Evolutionary conservation across 2,797 vertebrate species (phyloP).

Genomic region (Masticophis lateralis): DNA sequence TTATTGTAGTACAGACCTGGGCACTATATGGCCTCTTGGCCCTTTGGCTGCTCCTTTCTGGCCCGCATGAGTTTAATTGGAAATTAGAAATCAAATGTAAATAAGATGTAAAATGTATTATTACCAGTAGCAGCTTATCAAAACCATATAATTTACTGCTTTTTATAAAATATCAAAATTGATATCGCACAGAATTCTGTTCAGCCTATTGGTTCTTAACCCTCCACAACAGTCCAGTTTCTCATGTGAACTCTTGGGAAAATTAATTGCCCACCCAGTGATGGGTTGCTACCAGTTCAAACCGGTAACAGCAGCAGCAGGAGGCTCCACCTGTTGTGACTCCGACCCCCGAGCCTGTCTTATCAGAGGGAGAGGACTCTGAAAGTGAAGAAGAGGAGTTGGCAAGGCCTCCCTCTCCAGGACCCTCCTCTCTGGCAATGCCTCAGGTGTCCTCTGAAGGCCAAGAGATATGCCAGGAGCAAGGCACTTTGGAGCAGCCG

Average conservation of each 20-base stretch:
- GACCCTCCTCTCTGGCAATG: too few species aligned
- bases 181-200: neutral
- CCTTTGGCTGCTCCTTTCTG: neutral
- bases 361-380: too few species aligned
- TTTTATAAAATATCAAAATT: neutral
- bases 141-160: neutral
- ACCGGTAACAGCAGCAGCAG: too few species aligned
- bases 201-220: neutral
- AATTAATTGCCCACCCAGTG: neutral
- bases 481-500: too few species aligned
- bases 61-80: neutral
- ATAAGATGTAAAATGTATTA: neutral
- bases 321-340: too few species aligned
- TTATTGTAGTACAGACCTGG: conserved; percentile 8
- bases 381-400: too few species aligned
- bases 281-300: too few species aligned
- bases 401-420: too few species aligned
- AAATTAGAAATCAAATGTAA: neutral
- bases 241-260: neutral
- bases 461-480: too few species aligned
- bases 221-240: neutral
- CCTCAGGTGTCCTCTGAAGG: too few species aligned
- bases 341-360: too few species aligned
- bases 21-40: neutral
- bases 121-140: neutral